A percentile compares a stretch with the other conserved stretches of the same genome.
These are phyloP conservation scores for Diplodus puntazzo DNA, from an alignment of 2,797 vertebrate genomes.

Conservation along the genomic window DNA sequence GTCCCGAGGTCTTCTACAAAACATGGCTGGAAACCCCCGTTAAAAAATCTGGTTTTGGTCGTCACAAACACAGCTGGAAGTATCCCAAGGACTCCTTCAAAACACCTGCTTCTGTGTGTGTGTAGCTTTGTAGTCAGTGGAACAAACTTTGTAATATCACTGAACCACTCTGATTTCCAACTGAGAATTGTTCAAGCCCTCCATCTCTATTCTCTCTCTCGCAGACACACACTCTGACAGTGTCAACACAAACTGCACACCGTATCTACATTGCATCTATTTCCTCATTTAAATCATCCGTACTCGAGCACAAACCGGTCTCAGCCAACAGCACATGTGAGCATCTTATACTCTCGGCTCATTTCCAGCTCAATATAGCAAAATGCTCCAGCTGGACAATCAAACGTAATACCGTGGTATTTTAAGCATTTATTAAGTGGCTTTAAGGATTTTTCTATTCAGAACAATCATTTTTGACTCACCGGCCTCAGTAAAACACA, in stretches of 20 bases:
- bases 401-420: neutral
- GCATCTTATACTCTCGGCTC: neutral
- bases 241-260: neutral
- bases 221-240: neutral
- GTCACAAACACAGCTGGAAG: too few species aligned
- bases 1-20: too few species aligned
- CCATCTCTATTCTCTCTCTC: conserved; percentile 10
- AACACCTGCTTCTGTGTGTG: conserved; percentile 6
- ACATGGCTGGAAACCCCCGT: too few species aligned
- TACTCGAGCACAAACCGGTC: neutral
- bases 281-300: conserved; percentile 8
- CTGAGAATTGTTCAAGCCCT: conserved; percentile 56
- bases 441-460: neutral
- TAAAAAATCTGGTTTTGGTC: too few species aligned
- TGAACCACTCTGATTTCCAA: conserved; percentile 51
- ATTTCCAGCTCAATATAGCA: neutral
- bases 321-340: neutral
- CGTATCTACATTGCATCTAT: neutral
- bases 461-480: neutral
- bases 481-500: neutral
- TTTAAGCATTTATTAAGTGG: neutral
- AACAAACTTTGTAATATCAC: conserved; percentile 59
- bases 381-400: neutral
- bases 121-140: conserved; percentile 37
- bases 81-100: too few species aligned